Conservation (phyloP, 2,888 invertebrate genomes). For the Masnerella sp. region DNA sequence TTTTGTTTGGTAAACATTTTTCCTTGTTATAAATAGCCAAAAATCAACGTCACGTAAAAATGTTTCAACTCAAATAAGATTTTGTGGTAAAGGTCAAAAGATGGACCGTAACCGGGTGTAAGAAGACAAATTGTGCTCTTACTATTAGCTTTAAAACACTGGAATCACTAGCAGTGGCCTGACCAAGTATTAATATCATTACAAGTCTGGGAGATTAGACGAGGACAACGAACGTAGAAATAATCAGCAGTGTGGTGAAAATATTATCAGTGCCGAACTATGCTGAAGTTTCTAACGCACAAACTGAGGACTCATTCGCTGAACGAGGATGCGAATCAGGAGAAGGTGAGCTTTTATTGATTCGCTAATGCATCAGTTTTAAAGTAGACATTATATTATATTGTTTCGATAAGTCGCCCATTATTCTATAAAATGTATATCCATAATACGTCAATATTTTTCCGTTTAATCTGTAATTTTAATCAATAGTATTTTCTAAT, state of each 20-base stretch:
- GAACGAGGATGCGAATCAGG: conserved; percentile 88
- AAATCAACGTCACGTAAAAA: too few species aligned
- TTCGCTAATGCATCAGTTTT: conserved; percentile 38
- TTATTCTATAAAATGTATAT: too few species aligned
- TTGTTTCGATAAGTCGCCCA: too few species aligned
- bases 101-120: conserved; percentile 1
- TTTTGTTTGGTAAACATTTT: too few species aligned
- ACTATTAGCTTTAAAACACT: conserved; percentile 7
- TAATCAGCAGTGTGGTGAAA: conserved; percentile 50
- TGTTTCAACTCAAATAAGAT: not conserved
- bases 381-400: conserved; percentile 37
- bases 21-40: too few species aligned
- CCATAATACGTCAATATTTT: too few species aligned
- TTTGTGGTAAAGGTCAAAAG: conserved; percentile 13
- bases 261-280: conserved; percentile 79
- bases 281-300: conserved; percentile 92
- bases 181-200: conserved; percentile 7
- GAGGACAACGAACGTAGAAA: conserved; percentile 36
- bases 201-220: conserved; percentile 7
- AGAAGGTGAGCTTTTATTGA: conserved; percentile 82
- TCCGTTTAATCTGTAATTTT: too few species aligned
- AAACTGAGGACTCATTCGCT: conserved; percentile 91
- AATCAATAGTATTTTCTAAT: too few species aligned
- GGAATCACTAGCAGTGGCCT: too few species aligned
- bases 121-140: conserved; percentile 7